A percentile compares a stretch with the other conserved stretches of the same genome.
Evolutionary conservation across 2,888 invertebrate genomes (phyloP).

Genomic region (Temnothorax rugatulus): DNA sequence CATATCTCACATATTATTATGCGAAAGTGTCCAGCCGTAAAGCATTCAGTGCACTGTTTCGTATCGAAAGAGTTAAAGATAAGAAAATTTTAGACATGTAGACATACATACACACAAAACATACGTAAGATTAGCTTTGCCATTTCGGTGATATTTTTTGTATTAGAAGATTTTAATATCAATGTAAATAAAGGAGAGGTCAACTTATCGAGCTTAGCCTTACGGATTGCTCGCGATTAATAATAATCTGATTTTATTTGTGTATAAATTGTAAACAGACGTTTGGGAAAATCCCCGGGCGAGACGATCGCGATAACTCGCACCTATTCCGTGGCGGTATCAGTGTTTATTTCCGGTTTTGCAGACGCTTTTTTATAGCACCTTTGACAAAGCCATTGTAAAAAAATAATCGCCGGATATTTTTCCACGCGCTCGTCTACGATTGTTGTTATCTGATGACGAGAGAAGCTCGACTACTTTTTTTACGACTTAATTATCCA

Average conservation of each 20-base stretch:
- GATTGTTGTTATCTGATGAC: conserved; percentile 1
- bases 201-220: background rate
- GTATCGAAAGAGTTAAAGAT: too few relatives aligned
- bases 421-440: conserved; percentile 9
- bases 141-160: background rate
- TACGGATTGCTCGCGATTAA: background rate
- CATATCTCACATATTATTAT: too few relatives aligned
- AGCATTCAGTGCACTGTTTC: too few relatives aligned
- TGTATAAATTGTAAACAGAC: background rate
- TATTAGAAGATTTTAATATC: conserved; percentile 16
- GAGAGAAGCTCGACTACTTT: background rate
- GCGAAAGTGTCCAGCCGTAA: too few relatives aligned
- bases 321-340: background rate
- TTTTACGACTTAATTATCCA: conserved; percentile 45
- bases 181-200: conserved; percentile 16
- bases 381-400: background rate
- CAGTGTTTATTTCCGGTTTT: conserved; percentile 27
- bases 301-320: conserved; percentile 4
- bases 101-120: too few relatives aligned
- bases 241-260: background rate
- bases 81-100: too few relatives aligned
- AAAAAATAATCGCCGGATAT: conserved; percentile 7
- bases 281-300: background rate
- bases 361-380: background rate
- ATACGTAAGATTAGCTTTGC: too few relatives aligned